Conservation (phyloP, 2,888 invertebrate species). For the Tinea pellionella region DNA sequence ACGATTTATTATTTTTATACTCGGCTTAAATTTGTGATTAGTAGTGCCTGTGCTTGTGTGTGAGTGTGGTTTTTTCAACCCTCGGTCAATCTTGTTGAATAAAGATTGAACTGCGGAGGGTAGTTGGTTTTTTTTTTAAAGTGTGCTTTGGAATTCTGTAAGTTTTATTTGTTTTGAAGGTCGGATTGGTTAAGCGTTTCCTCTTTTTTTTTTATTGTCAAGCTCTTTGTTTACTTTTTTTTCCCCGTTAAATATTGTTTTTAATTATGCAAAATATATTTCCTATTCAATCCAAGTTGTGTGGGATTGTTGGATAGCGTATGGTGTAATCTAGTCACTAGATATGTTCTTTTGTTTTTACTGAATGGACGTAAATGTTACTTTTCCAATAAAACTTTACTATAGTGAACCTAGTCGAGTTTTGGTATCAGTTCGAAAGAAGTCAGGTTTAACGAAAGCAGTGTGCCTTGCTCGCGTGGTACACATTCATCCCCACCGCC, state of each 20-base stretch:
- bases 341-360: too few species aligned
- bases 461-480: too few species aligned
- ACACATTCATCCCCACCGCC: too few species aligned
- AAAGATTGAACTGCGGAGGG: background rate
- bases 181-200: background rate
- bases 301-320: too few species aligned
- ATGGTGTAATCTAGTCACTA: too few species aligned
- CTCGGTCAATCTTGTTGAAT: background rate
- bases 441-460: too few species aligned
- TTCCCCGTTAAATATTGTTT: background rate
- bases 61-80: background rate
- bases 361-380: too few species aligned
- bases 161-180: background rate
- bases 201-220: background rate
- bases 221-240: background rate
- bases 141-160: background rate
- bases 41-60: background rate
- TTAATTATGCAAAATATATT: too few species aligned
- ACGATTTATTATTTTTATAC: background rate
- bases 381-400: too few species aligned
- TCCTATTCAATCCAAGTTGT: too few species aligned
- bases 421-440: too few species aligned
- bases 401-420: too few species aligned
- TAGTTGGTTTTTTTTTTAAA: slow-evolving; percentile 2
- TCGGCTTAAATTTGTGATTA: background rate